Base-by-base conservation (phyloP, 2,888 invertebrate species). In the Spodoptera picta region DNA sequence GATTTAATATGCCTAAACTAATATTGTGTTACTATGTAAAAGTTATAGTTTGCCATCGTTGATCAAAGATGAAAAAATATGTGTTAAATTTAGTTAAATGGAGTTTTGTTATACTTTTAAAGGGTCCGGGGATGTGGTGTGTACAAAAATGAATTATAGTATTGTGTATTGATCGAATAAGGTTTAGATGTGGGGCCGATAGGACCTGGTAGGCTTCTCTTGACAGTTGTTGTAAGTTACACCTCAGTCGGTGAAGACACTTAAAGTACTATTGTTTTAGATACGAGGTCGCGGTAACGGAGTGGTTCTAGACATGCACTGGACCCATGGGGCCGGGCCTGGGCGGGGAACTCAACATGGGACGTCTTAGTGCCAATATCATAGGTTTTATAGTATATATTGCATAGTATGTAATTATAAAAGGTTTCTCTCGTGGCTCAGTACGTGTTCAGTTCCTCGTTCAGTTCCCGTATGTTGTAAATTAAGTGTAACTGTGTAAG, bases 31-130 rank as follows among this genome's bases (percentile, higher is more conserved):
- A 90, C 80, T 87, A 87, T 87, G 82, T 92, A 88, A 91, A 91
- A 90, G 91, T 92, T 93, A 92, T 93, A 92, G 87, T 93, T 93
- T 92, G 92, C 94, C 93, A 91, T 94, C 93, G 94, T 94, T 94
- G 90, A 92, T 89, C 92, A 92, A 92, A 92, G 90, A 92, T 86
- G 85, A 85, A 88, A 78, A 87, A 86, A 91, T 87, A 90, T 91
- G 91, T 92, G 91, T 93, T 92, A 87, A 88, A 81, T 92, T 93
- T 91, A 93, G 92, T 93, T 93, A 80, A 71, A 89, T 87, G 87
- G 89, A 92, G 90, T 92, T 91, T 91, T 91, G 92, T 92, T 92
- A 92, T 91, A 91, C 89, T 91, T 91, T 90, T 90, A 87, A 83
- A 84, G 81, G 81, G 84, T 86, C 87, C 83, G 83, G 87, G 83